Evolutionary conservation across 2,888 invertebrate genomes (phyloP).

Genomic region (Linyphia triangularis): DNA sequence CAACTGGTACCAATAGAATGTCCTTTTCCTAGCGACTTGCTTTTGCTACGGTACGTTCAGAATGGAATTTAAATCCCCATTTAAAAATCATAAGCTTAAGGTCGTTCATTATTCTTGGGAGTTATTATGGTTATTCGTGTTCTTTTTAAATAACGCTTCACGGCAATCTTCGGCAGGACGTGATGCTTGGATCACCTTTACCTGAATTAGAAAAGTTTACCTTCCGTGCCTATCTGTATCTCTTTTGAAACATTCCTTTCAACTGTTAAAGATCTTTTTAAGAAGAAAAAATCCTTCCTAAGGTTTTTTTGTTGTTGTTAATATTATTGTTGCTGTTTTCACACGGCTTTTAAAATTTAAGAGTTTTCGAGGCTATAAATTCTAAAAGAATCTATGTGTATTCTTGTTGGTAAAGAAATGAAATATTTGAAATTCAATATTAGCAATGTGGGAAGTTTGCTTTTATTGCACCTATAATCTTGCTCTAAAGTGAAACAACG

Average conservation of each 20-base stretch:
- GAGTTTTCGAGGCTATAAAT: not conserved
- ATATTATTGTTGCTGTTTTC: not conserved
- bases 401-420: no score
- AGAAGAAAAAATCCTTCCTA: not conserved
- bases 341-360: not conserved
- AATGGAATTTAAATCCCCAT: constrained; percentile 4
- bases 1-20: constrained; percentile 1
- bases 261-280: not conserved
- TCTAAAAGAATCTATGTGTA: no score
- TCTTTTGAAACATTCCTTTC: not conserved
- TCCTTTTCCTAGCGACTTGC: constrained; percentile 11
- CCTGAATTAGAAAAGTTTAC: not conserved
- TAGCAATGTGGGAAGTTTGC: no score
- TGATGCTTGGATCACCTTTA: not conserved
- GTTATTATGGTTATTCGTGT: constrained; percentile 13
- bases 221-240: constrained; percentile 2
- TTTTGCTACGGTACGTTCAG: constrained; percentile 23
- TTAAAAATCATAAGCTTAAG: constrained; percentile 40
- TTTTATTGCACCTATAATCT: no score
- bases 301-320: not conserved
- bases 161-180: constrained; percentile 36
- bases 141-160: constrained; percentile 31
- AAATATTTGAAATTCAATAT: no score
- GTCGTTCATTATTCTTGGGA: constrained; percentile 33
- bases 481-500: no score